Conservation (phyloP, 2,797 vertebrate species). For the Hypotaenidia philippensis region DNA sequence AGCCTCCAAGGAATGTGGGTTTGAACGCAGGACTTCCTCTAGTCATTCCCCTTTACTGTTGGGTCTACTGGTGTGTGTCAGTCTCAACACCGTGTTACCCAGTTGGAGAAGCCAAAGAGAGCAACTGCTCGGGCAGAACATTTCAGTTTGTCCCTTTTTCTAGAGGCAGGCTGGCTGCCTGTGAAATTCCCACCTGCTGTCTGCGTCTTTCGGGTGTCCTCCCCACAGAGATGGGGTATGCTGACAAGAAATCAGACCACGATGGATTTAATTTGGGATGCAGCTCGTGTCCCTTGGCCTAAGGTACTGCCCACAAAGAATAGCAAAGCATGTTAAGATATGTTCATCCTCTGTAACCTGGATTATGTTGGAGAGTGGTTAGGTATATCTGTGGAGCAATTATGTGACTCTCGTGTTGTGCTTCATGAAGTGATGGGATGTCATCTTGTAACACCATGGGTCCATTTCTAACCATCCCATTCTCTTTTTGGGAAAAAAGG, state of each 20-base stretch:
- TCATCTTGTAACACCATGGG: background rate
- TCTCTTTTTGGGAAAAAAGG: background rate
- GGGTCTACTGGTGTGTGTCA: background rate
- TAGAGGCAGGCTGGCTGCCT: background rate
- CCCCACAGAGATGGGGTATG: too few relatives aligned
- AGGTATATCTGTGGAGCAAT: background rate
- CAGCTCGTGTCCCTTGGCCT: background rate
- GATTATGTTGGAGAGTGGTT: background rate
- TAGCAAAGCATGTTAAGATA: background rate
- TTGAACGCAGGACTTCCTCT: background rate
- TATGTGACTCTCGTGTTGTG: background rate
- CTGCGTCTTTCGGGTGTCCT: background rate
- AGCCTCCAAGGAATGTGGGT: background rate
- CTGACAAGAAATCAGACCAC: background rate
- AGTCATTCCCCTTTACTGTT: background rate
- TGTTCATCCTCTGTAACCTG: background rate
- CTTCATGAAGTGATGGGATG: background rate
- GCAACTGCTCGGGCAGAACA: background rate
- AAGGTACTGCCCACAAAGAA: background rate
- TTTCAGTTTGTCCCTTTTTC: background rate
- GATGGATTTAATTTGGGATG: background rate
- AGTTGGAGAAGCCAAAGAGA: background rate
- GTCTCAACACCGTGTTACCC: background rate
- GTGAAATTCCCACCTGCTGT: background rate
- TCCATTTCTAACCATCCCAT: background rate